phyloP scores from a whole-genome alignment of 2,888 invertebrate genomes.

The Orthosia cruda region DNA sequence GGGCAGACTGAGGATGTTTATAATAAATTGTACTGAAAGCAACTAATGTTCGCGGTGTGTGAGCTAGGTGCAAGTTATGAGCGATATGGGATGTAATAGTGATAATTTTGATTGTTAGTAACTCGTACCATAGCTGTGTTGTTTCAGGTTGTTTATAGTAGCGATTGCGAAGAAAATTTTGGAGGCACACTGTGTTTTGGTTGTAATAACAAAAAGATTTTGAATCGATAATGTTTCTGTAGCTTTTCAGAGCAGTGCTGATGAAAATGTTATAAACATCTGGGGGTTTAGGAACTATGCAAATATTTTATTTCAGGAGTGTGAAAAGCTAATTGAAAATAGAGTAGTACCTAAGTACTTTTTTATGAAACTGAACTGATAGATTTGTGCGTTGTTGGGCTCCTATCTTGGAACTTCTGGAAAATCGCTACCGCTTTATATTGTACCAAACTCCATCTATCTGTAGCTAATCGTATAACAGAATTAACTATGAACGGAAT shows the following conservation, averaged over 20 bases:
- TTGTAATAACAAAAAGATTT: too few relatives aligned
- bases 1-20: conserved; percentile 69
- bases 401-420: not conserved
- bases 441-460: conserved; percentile 32
- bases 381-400: too few relatives aligned
- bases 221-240: too few relatives aligned
- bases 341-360: too few relatives aligned
- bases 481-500: conserved; percentile 62
- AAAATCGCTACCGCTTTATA: conserved; percentile 7
- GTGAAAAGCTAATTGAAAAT: too few relatives aligned
- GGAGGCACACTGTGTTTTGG: not conserved
- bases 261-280: too few relatives aligned
- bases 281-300: too few relatives aligned
- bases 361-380: too few relatives aligned
- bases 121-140: too few relatives aligned
- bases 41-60: conserved; percentile 60
- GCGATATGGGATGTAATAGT: not conserved
- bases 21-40: conserved; percentile 73
- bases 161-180: not conserved
- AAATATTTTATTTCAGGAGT: too few relatives aligned
- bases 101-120: not conserved
- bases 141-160: not conserved
- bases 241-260: too few relatives aligned
- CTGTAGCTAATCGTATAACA: conserved; percentile 49
- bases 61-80: conserved; percentile 25